Conservation (phyloP, 1,140 invertebrate species). For the Drosophila trapezifrons region DNA sequence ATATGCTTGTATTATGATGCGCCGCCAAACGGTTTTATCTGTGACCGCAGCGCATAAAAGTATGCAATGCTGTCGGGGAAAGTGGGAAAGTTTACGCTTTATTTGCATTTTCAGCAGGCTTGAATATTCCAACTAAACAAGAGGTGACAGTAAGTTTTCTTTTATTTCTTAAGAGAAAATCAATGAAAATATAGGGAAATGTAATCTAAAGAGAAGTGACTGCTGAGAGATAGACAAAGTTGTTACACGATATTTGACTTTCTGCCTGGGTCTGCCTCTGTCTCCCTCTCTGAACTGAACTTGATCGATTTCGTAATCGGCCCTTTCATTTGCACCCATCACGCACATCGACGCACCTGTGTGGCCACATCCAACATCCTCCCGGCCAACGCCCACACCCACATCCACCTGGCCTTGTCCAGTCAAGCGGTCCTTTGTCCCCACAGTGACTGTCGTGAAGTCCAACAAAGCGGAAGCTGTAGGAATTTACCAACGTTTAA, state of each 20-base stretch:
- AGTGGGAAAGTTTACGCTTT: constrained; percentile 23
- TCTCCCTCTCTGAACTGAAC: constrained; percentile 5
- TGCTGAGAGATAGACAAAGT: background rate
- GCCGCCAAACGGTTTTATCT: constrained; percentile 43
- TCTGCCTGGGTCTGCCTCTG: background rate
- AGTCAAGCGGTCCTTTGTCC: constrained; percentile 58
- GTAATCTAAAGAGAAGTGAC: too few species aligned
- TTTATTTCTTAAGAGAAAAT: background rate
- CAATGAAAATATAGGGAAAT: background rate
- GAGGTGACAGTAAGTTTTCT: background rate
- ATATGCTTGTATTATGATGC: constrained; percentile 31
- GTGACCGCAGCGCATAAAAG: constrained; percentile 51
- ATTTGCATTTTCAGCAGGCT: constrained; percentile 15
- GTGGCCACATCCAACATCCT: constrained; percentile 20
- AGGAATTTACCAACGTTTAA: constrained; percentile 81
- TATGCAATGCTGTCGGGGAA: constrained; percentile 32
- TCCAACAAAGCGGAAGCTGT: constrained; percentile 79
- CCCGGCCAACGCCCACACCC: background rate
- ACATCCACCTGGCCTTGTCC: constrained; percentile 36
- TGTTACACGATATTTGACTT: constrained; percentile 21
- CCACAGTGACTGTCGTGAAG: constrained; percentile 47
- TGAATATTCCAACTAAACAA: background rate
- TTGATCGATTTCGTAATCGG: constrained; percentile 65
- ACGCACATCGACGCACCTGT: constrained; percentile 49
- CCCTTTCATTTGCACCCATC: constrained; percentile 52